A percentile compares a stretch with the other conserved stretches of the same genome.
These are phyloP conservation scores for Diorhabda sublineata DNA, from an alignment of 1,140 invertebrate species.

Conservation along the genomic window DNA sequence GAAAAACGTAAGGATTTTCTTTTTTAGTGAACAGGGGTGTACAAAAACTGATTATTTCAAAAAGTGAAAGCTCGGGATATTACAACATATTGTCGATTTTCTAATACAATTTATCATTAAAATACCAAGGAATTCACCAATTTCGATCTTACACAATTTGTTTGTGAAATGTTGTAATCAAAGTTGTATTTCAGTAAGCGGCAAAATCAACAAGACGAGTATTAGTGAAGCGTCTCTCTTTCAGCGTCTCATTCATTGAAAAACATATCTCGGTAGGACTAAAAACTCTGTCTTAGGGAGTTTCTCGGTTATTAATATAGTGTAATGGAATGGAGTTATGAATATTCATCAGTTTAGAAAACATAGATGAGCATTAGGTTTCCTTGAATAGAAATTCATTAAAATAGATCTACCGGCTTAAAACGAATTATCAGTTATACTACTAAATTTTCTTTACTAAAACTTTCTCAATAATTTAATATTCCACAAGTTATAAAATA, in stretches of 20 bases:
- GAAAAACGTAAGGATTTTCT: too few species aligned
- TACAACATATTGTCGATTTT: too few species aligned
- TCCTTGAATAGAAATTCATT: slow-evolving; percentile 2
- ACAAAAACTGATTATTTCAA: too few species aligned
- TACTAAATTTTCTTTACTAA: neutral
- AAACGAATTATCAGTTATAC: neutral
- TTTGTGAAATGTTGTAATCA: neutral
- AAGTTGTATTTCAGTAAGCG: neutral
- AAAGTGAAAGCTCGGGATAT: too few species aligned
- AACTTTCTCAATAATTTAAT: too few species aligned
- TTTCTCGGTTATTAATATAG: neutral
- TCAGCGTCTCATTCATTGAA: neutral
- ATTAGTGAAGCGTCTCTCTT: neutral
- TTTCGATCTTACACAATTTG: neutral
- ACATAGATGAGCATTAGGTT: neutral
- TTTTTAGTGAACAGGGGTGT: too few species aligned
- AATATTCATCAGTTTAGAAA: neutral
- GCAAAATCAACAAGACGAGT: neutral
- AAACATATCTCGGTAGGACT: neutral
- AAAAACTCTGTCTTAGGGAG: neutral
- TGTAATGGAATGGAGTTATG: neutral
- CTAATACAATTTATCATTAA: too few species aligned
- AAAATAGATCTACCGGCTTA: neutral
- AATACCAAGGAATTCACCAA: too few species aligned
- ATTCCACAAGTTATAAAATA: too few species aligned